These are phyloP conservation scores for Altica lythri DNA, from an alignment of 2,888 invertebrate genomes.

Conservation along the genomic window DNA sequence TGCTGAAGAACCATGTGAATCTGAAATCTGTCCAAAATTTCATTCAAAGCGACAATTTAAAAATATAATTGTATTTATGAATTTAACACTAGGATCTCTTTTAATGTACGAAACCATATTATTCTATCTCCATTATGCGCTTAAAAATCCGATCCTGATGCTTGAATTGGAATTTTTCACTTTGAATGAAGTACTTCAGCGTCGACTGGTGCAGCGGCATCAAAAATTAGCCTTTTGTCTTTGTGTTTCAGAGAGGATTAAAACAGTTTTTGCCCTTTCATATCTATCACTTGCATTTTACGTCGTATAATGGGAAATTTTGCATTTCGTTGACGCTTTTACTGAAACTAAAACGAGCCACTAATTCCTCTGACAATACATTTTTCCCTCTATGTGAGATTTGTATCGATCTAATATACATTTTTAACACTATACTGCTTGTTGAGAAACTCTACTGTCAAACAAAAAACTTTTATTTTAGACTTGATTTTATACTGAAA, in stretches of 20 bases:
- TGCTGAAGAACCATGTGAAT: too few species aligned
- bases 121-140: slow-evolving; percentile 1
- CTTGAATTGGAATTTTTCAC: slow-evolving; percentile 13
- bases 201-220: slow-evolving; percentile 1
- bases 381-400: too few species aligned
- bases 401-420: too few species aligned
- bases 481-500: too few species aligned
- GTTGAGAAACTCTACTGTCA: too few species aligned
- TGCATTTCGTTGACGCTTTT: slow-evolving; percentile 4
- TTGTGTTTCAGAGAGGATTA: background rate
- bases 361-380: slow-evolving; percentile 9
- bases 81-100: too few species aligned
- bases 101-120: too few species aligned
- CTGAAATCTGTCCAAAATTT: too few species aligned
- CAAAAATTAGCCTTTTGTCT: slow-evolving; percentile 22
- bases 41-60: too few species aligned
- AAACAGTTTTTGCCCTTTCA: slow-evolving; percentile 11
- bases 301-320: slow-evolving; percentile 14
- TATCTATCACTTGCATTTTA: slow-evolving; percentile 16
- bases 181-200: slow-evolving; percentile 8
- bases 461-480: too few species aligned
- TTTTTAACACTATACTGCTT: too few species aligned
- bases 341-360: background rate
- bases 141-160: slow-evolving; percentile 14
- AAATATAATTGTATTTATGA: too few species aligned